phyloP scores from a whole-genome alignment of 2,113 vertebrate genomes.

The Zosterops pallidus region DNA sequence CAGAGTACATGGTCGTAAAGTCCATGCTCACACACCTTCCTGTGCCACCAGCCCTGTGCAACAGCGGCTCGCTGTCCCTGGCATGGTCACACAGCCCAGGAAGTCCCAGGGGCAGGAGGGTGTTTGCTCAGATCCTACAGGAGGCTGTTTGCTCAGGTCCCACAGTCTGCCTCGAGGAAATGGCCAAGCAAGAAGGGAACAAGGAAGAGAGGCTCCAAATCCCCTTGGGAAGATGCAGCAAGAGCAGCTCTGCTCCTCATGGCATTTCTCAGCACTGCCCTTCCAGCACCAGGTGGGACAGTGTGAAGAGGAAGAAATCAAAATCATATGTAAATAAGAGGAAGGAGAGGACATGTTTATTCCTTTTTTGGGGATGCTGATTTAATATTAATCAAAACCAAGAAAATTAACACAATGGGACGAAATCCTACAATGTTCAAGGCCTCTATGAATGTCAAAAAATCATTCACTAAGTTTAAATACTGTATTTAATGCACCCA shows the following conservation, averaged over 20 bases:
- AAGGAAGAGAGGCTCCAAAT: background rate
- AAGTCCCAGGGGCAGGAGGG: background rate
- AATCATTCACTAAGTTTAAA: background rate
- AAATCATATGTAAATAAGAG: background rate
- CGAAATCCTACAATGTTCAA: background rate
- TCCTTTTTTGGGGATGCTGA: background rate
- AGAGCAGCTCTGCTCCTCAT: background rate
- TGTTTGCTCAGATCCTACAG: background rate
- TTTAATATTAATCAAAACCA: background rate
- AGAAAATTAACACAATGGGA: background rate
- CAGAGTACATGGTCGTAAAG: rapidly evolving
- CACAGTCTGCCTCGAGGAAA: background rate
- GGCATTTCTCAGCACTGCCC: background rate
- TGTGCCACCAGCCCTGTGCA: background rate
- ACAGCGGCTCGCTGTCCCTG: background rate
- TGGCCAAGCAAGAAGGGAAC: background rate
- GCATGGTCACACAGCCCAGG: rapidly evolving
- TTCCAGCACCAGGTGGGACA: background rate
- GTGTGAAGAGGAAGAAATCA: background rate
- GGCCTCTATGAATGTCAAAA: background rate
- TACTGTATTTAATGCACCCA: background rate
- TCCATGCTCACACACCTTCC: background rate
- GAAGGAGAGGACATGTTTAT: background rate
- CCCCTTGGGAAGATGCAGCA: background rate
- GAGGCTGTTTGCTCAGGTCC: background rate